Percentiles rank a stretch among this genome's conserved stretches.
These are phyloP conservation scores for Pristiophorus japonicus DNA, from an alignment of 2,113 vertebrate genomes.

Conservation along the genomic window DNA sequence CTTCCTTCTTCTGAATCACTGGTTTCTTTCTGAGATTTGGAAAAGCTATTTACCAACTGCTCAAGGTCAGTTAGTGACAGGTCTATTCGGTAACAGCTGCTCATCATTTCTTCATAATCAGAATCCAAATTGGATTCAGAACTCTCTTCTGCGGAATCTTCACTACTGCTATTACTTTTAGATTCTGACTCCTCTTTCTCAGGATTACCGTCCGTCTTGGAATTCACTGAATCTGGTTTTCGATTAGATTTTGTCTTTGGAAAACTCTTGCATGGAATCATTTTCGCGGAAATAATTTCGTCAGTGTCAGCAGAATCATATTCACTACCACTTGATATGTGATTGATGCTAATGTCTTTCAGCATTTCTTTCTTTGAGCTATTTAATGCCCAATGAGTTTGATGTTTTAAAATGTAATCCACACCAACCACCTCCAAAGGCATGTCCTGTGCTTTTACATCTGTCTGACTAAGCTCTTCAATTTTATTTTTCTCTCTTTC, in stretches of 20 bases:
- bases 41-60: slow-evolving; percentile 52
- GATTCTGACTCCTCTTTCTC: not conserved
- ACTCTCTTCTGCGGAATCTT: not conserved
- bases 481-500: slow-evolving; percentile 46
- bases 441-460: slow-evolving; percentile 46
- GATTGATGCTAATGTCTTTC: slow-evolving; percentile 5
- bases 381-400: slow-evolving; percentile 43
- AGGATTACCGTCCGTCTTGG: not conserved
- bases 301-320: slow-evolving; percentile 81
- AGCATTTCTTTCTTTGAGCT: not conserved
- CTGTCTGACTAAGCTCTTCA: slow-evolving; percentile 36
- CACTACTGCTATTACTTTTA: not conserved
- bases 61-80: slow-evolving; percentile 73
- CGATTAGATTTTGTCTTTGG: slow-evolving; percentile 39
- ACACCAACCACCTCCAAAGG: slow-evolving; percentile 70
- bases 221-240: not conserved
- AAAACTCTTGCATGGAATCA: slow-evolving; percentile 40
- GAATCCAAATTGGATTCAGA: slow-evolving; percentile 53
- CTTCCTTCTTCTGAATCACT: not conserved
- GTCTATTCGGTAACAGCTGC: slow-evolving; percentile 60
- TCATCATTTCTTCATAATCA: slow-evolving; percentile 73
- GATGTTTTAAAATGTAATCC: slow-evolving; percentile 61
- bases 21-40: slow-evolving; percentile 38
- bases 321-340: slow-evolving; percentile 45
- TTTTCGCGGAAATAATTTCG: slow-evolving; percentile 71